Base-by-base conservation (phyloP, 2,797 vertebrate species). In the Thamnophis elegans region DNA sequence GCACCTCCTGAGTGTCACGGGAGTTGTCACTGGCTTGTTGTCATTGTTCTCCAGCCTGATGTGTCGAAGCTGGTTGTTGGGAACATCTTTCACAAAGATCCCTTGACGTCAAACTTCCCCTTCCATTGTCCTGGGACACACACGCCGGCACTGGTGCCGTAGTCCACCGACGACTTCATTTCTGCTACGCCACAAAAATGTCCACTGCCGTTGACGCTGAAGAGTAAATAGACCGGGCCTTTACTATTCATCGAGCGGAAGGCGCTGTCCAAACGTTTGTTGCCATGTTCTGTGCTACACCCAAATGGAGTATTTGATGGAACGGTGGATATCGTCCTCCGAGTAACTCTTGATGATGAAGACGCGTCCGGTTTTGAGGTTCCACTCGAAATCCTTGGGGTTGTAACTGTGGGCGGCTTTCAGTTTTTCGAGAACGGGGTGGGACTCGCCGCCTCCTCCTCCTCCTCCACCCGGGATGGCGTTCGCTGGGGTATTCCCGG, bases 101-200 rank as follows among this genome's bases (percentile, higher is more conserved):
- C 99, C 98, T 98, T 98, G 96, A 99, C 99, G 0, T 99, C 99
- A 90, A 99, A 99, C 97, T 99, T 99, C 95, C 99, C 99, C 97
- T 99, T 99, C 99, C 99, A 99, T 96, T 99, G 99, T 98, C 99
- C 99, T 98, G 99, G 99, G 94, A 99, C 98, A 99, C 99, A 99
- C 96, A 99, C 99, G 88, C 99, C 99, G 0, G 99, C 99, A 59
- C 99, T 99, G 97, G 99, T 98, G 97, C 99, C 98, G 10, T 99
- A 99, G 98, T 99, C 99, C 98, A 99, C 99, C 25, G 99, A 98
- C 5, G 99, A 99, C 94, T 98, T 99, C 99, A 99, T 99, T 97
- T 99, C 99, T 2, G 99, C 99, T 95, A 99, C 98, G 56, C 99
- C 99, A 73, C 99, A 99, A 97, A 99, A 99, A 96, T 99, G 99